phyloP scores from a whole-genome alignment of 1,140 invertebrate genomes.

The Theocolax elegans region DNA sequence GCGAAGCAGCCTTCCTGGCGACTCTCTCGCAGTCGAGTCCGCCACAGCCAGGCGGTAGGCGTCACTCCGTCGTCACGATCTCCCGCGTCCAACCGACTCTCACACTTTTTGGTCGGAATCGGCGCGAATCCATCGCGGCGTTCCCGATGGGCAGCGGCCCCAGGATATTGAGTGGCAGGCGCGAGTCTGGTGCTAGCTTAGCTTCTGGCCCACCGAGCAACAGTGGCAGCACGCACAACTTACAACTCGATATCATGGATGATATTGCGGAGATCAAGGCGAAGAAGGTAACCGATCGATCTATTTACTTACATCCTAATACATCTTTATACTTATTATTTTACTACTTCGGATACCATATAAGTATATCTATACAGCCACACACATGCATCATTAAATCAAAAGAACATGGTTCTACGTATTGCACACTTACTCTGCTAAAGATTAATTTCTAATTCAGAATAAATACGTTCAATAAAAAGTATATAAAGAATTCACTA shows the following conservation, averaged over 20 bases:
- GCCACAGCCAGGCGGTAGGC: constrained; percentile 77
- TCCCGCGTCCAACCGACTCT: constrained; percentile 78
- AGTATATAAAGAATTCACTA: no score
- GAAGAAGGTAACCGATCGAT: constrained; percentile 77
- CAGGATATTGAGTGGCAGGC: constrained; percentile 63
- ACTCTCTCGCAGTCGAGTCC: constrained; percentile 78
- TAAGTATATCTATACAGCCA: no score
- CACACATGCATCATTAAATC: no score
- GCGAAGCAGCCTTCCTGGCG: constrained; percentile 82
- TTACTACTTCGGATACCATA: no score
- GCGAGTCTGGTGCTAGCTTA: constrained; percentile 62
- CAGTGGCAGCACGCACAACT: constrained; percentile 81
- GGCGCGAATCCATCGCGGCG: constrained; percentile 82
- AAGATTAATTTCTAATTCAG: no score
- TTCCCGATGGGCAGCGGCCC: constrained; percentile 70
- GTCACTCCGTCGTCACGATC: constrained; percentile 86
- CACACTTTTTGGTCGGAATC: constrained; percentile 79
- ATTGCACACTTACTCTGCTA: no score
- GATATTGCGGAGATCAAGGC: constrained; percentile 81
- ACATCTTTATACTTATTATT: no score
- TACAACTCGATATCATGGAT: constrained; percentile 88
- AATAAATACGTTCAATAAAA: no score
- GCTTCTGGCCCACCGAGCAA: constrained; percentile 74
- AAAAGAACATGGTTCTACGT: no score
- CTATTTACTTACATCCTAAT: no score